Base-by-base conservation (phyloP, 2,113 vertebrate species). In the Hippocampus abdominalis region DNA sequence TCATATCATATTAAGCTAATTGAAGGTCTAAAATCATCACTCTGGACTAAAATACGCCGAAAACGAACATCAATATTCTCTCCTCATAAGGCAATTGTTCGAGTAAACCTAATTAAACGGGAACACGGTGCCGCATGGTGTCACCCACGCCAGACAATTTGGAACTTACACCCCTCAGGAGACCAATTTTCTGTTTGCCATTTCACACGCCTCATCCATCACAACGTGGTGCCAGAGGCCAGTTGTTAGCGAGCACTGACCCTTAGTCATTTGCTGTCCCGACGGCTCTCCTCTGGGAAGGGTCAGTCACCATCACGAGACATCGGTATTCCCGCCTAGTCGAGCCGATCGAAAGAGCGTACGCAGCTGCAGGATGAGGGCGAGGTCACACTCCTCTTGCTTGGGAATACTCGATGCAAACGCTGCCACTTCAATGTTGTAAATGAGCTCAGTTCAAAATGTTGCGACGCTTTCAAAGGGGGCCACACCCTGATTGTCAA, bases 151-250 rank as follows among this genome's bases (percentile, higher is more conserved):
- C 71, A 76, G 29, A 32, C 36, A n/a, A 78, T 67, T 0, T 0
- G 64, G 54, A 60, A 77, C 78, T 73, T 77, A 82, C 36, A 66
- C 11, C 65, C 69, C 81, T 70, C 77, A 12, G 20, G 75, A 79
- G 83, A 66, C 72, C 11, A 23, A 5, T 44, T 64, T 44, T 36
- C 40, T 40, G 29, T 66, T 27, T 67, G 61, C 42, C 74, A 44
- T 69, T 83, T 76, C 44, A 49, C 79, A 72, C 40, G 72, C 66
- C 70, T 81, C 80, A 86, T 86, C 77, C 78, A 81, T 88, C 86
- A 86, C 72, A 51, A 61, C 71, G 57, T 66, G 60, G 56, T 84
- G 75, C 69, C 81, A 82, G 71, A 64, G 67, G 77, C 59, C 70
- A 70, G 83, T 68, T 81, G 76, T 71, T 79, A 75, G 66, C 3